These are phyloP conservation scores for Trachelipus rathkii DNA, from an alignment of 1,140 invertebrate genomes.

Conservation along the genomic window DNA sequence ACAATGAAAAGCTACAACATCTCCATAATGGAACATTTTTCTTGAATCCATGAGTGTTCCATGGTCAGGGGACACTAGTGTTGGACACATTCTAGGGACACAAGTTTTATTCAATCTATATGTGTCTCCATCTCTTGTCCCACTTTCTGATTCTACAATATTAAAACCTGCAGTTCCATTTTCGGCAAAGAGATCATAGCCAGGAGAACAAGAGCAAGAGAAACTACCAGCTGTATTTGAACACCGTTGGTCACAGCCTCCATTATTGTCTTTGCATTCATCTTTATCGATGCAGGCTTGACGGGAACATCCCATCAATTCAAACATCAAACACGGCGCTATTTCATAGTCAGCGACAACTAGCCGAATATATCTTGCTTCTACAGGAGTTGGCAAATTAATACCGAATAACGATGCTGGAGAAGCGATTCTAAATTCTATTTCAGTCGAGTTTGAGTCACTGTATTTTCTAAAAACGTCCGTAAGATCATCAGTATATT, in stretches of 20 bases:
- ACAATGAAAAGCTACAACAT: conserved; percentile 86
- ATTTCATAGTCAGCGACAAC: conserved; percentile 80
- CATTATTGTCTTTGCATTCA: conserved; percentile 83
- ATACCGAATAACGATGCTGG: conserved; percentile 76
- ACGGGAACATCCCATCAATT: conserved; percentile 88
- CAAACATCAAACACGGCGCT: conserved; percentile 83
- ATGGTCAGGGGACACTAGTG: conserved; percentile 75
- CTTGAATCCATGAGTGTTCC: conserved; percentile 76
- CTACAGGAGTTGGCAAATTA: conserved; percentile 84
- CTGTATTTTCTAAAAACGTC: conserved; percentile 85
- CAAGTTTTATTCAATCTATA: conserved; percentile 92
- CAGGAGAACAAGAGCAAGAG: conserved; percentile 83
- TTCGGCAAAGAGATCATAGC: conserved; percentile 80
- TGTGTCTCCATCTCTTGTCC: conserved; percentile 77
- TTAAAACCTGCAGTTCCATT: conserved; percentile 89
- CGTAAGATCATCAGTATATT: conserved; percentile 81
- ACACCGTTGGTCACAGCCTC: conserved; percentile 91
- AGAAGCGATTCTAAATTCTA: conserved; percentile 82
- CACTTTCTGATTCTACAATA: conserved; percentile 77
- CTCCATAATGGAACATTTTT: conserved; percentile 79
- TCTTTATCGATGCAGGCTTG: conserved; percentile 88
- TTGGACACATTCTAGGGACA: conserved; percentile 84
- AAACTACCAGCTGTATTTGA: conserved; percentile 81
- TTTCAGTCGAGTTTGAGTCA: conserved; percentile 84
- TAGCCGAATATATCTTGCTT: conserved; percentile 82